These are phyloP conservation scores for Venusia cambrica DNA, from an alignment of 2,888 invertebrate species.

Conservation along the genomic window DNA sequence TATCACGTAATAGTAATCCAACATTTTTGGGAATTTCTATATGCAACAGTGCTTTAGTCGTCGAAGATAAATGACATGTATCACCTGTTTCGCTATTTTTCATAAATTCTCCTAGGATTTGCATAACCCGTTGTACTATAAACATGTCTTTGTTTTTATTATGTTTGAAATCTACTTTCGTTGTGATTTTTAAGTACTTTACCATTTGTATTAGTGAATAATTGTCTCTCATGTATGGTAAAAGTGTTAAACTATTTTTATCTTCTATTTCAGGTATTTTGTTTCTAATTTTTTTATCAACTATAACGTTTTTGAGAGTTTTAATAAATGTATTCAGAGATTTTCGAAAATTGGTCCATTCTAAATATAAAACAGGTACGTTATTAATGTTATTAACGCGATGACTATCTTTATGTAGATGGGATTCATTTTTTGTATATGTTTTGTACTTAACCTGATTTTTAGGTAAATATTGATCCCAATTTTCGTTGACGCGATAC, in stretches of 20 bases:
- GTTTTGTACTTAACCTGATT: no score
- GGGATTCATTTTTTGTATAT: no score
- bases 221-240: conserved; percentile 15
- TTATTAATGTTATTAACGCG: no score
- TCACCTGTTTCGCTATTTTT: conserved; percentile 4
- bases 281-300: conserved; percentile 5
- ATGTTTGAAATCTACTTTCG: conserved; percentile 6
- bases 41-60: conserved; percentile 7
- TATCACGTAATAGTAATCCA: conserved; percentile 3
- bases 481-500: conserved; percentile 20
- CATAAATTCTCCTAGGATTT: conserved; percentile 10
- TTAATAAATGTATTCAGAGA: conserved; percentile 1
- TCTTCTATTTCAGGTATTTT: conserved; percentile 1
- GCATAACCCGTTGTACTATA: conserved; percentile 7
- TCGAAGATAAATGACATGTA: conserved; percentile 10
- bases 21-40: conserved; percentile 7
- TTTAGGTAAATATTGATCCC: conserved; percentile 15
- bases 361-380: conserved; percentile 17
- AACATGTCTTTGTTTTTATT: conserved; percentile 3
- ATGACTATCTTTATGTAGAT: no score
- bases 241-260: conserved; percentile 6
- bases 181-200: conserved; percentile 4
- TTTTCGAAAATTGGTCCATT: conserved; percentile 16
- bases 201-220: conserved; percentile 12
- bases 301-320: background rate